A percentile compares a stretch with the other conserved stretches of the same genome.
Evolutionary conservation across 2,797 vertebrate genomes (phyloP).

Genomic region (Urophycis tenuis): DNA sequence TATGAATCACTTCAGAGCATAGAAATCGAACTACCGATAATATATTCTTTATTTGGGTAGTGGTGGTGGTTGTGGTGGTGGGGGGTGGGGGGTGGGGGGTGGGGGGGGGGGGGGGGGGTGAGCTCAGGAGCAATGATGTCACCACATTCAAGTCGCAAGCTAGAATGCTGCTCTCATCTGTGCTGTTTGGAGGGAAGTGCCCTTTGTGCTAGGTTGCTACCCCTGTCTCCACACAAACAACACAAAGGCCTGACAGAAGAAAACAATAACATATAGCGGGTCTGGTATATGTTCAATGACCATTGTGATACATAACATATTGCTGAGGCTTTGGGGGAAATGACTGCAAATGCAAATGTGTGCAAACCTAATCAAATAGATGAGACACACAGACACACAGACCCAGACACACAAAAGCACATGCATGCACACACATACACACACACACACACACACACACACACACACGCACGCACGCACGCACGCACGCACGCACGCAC

Average conservation of each 20-base stretch:
- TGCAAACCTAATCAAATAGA: neutral
- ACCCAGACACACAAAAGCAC: neutral
- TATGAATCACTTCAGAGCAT: neutral
- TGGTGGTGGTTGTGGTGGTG: too few species aligned
- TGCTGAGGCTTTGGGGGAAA: constrained; percentile 20
- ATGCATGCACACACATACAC: neutral
- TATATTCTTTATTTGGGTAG: neutral
- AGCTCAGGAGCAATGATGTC: neutral
- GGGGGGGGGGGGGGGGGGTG: neutral
- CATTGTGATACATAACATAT: constrained; percentile 27
- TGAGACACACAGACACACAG: neutral
- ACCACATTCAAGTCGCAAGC: neutral
- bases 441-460: neutral
- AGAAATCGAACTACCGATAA: neutral
- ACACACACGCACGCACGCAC: neutral
- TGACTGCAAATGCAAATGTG: constrained; percentile 17
- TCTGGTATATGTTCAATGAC: neutral
- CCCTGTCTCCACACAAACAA: neutral
- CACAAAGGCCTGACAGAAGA: neutral
- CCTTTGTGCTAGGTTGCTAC: neutral
- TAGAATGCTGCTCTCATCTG: neutral
- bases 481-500: neutral
- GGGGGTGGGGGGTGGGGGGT: neutral
- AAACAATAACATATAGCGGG: neutral
- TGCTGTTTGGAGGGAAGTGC: neutral